Conservation (phyloP, 2,113 vertebrate species). For the Antigone vipio region DNA sequence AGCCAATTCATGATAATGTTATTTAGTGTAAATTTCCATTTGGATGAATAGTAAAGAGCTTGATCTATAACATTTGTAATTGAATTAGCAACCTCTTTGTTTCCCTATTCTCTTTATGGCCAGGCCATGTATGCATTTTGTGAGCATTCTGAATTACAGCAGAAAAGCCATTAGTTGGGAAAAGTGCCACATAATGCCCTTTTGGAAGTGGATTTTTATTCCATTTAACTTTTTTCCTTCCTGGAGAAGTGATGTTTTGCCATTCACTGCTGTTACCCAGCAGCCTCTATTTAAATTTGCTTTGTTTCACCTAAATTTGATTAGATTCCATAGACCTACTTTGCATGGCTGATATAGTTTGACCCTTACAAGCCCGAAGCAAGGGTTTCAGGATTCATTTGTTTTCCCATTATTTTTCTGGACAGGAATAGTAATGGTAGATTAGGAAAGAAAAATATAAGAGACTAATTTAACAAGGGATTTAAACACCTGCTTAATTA, state of each 20-base stretch:
- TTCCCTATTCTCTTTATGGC: constrained; percentile 24
- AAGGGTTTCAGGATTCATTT: constrained; percentile 23
- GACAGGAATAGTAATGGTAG: constrained; percentile 33
- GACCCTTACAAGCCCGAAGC: not conserved
- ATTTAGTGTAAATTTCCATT: constrained; percentile 51
- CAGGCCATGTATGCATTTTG: not conserved
- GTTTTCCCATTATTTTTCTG: constrained; percentile 43
- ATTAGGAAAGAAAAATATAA: constrained; percentile 49
- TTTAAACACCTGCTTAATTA: constrained; percentile 65
- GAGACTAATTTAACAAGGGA: constrained; percentile 46
- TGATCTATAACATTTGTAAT: constrained; percentile 39
- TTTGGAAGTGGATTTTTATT: constrained; percentile 37
- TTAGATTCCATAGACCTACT: not conserved
- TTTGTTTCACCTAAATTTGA: not conserved
- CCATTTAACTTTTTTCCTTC: not conserved
- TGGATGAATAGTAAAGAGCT: constrained; percentile 24
- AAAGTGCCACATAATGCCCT: constrained; percentile 38
- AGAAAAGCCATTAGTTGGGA: not conserved
- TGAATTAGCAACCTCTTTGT: constrained; percentile 53
- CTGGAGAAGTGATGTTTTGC: not conserved
- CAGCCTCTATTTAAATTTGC: not conserved
- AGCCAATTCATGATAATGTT: constrained; percentile 34
- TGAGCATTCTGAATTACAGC: not conserved
- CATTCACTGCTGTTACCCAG: not conserved
- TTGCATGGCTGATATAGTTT: not conserved